Base-by-base conservation (phyloP, 1,140 invertebrate genomes). In the Hycleus phaleratus region DNA sequence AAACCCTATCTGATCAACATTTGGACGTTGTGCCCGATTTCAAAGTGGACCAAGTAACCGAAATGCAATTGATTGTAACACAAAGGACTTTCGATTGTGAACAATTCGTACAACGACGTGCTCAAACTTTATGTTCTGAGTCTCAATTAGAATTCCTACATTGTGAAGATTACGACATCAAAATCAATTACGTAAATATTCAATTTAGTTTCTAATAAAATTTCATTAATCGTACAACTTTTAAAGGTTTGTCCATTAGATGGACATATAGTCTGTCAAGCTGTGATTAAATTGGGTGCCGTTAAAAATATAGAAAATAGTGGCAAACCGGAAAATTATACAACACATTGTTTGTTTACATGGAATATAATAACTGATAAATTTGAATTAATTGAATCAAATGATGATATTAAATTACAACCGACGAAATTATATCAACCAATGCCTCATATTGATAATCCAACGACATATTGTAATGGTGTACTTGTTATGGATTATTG, bases 131-230 rank as follows among this genome's bases (percentile, higher is more conserved):
- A 18, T 74, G 73, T 57, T 50, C 58, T 12, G 71, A 74, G 48
- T 58, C 67, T 24, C 61, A 71, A 38, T 61, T 73, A 18, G 63
- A 70, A 55, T 74, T 72, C 59, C 56, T 70, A 32, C 67, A 73
- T 62, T 74, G 71, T 58, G 68, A 69, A 49, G 73, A 74, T 56
- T 74, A 74, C 49, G 73, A 74, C 56, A 66, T 74, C 48, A 70
- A 70, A 67, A 59, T 74, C 58, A 58, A 70, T 38, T 65, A 73
- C 61, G 73, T 74, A 61, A 72, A 68, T 7, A 68, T 45, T 50
- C 26, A 57, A 39, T 56, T 10, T 50, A 18, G 5, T 38, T n/a
- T 11, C 9, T 26, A 40, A 38, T 18, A 40, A n/a, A 38, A 38
- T 56, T 46, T 10, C 4, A 39, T 1, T 26, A 18, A 8, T 12